phyloP scores from a whole-genome alignment of 2,113 vertebrate genomes.

The Recurvirostra avosetta region DNA sequence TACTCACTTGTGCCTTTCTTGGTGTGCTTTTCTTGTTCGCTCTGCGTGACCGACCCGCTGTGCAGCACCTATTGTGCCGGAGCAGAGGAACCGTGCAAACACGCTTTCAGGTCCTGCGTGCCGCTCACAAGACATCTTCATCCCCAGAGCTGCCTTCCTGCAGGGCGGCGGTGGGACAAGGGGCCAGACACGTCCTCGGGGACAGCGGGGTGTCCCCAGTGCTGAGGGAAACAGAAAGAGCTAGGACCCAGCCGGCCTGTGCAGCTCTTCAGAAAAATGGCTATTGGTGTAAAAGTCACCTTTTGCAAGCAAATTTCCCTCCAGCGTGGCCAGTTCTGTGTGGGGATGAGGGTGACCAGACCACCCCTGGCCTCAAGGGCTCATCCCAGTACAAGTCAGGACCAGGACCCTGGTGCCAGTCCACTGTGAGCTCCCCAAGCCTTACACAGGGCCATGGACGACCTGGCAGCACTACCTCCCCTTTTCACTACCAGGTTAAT shows the following conservation, averaged over 20 bases:
- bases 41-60: neutral
- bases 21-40: neutral
- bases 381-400: neutral
- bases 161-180: rapidly evolving
- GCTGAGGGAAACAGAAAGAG: neutral
- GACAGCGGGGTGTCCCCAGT: rapidly evolving
- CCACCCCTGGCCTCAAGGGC: neutral
- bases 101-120: rapidly evolving
- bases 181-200: neutral
- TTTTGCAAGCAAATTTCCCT: neutral
- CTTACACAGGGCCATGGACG: neutral
- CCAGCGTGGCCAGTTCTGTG: neutral
- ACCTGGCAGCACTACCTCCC: neutral
- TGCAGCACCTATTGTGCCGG: neutral
- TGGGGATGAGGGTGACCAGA: neutral
- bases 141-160: neutral
- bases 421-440: rapidly evolving
- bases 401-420: neutral
- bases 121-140: slow-evolving; percentile 4
- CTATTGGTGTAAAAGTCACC: neutral
- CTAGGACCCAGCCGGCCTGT: rapidly evolving
- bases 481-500: neutral
- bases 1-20: neutral
- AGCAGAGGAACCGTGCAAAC: neutral
- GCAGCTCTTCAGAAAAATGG: neutral